These are phyloP conservation scores for Ictidomys tridecemlineatus DNA, from an alignment of 2,113 vertebrate genomes.

Conservation along the genomic window DNA sequence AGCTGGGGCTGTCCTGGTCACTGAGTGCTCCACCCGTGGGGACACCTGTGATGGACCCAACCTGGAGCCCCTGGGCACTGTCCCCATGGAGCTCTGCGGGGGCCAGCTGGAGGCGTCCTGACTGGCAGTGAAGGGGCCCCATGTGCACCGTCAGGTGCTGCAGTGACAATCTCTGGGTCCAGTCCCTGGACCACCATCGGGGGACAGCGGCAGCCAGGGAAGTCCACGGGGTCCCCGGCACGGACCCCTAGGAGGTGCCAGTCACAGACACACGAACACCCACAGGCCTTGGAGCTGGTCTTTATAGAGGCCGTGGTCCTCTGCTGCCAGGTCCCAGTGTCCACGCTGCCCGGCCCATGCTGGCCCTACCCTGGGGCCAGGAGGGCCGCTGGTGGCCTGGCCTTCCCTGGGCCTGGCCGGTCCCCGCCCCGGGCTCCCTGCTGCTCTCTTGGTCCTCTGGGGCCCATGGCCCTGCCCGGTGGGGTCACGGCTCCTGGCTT, in stretches of 20 bases:
- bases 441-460: neutral
- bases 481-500: slow-evolving; percentile 72
- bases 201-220: too few species aligned
- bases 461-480: fast-evolving
- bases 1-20: neutral
- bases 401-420: neutral
- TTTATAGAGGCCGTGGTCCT: slow-evolving; percentile 28
- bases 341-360: neutral
- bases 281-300: neutral
- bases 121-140: neutral
- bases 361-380: neutral
- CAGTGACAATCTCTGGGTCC: neutral
- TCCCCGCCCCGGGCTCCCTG: neutral
- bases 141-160: neutral
- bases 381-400: neutral
- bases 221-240: neutral
- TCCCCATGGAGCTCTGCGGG: neutral
- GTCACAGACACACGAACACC: neutral
- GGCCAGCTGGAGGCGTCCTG: neutral
- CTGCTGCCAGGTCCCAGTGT: fast-evolving
- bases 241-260: too few species aligned
- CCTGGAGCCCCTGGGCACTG: neutral
- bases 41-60: too few species aligned
- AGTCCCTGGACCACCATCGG: too few species aligned
- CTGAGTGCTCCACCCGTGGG: neutral